phyloP scores from a whole-genome alignment of 1,140 invertebrate species.

The Neodiprion lecontei region DNA sequence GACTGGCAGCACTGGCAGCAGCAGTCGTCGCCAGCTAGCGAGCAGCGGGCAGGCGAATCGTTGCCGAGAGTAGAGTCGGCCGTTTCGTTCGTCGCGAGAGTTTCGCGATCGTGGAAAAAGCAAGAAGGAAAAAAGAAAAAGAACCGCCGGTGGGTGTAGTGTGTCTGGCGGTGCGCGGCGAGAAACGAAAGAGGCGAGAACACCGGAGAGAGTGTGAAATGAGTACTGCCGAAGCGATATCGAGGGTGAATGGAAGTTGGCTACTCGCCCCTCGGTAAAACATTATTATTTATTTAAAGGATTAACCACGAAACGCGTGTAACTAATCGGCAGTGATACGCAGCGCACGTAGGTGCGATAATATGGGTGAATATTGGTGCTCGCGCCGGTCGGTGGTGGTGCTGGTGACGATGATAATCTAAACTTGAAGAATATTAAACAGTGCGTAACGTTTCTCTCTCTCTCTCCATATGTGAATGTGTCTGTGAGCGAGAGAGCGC shows the following conservation, averaged over 20 bases:
- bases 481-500: no score
- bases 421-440: no score
- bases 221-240: constrained; percentile 26
- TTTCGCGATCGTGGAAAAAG: background rate
- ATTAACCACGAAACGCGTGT: no score
- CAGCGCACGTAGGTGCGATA: no score
- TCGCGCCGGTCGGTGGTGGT: background rate
- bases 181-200: constrained; percentile 32
- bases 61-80: no score
- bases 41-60: constrained; percentile 31
- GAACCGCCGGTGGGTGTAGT: constrained; percentile 27
- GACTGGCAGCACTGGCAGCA: background rate
- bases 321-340: no score
- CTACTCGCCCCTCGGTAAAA: constrained; percentile 29
- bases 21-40: background rate
- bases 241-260: constrained; percentile 27
- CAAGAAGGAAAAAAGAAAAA: constrained; percentile 8
- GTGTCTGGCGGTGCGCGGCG: constrained; percentile 33
- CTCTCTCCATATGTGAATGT: no score
- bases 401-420: background rate
- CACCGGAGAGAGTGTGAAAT: constrained; percentile 18
- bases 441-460: no score
- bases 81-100: no score
- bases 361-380: constrained; percentile 19
- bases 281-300: no score